Base-by-base conservation (phyloP, 2,797 vertebrate species). In the Spinus pinus region DNA sequence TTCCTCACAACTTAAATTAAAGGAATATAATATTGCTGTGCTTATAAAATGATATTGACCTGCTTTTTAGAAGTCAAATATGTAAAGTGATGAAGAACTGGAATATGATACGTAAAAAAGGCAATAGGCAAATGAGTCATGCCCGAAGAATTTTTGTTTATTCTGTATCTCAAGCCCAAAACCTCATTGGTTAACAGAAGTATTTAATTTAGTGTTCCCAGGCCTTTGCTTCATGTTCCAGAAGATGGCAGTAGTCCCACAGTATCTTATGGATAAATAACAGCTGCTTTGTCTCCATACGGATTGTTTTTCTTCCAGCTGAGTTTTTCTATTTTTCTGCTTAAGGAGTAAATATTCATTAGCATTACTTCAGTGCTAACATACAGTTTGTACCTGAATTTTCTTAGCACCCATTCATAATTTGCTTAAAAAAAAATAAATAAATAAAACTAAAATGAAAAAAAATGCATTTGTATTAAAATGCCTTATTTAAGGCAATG, bases 181-280 rank as follows among this genome's bases (percentile, higher is more conserved):
- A 65, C 7, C 5, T 60, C 0, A 0, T 17, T 22, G 28, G 3
- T 22, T 53, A 15, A 8, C 2, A 5, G 3, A 56, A 65, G 3
- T 25, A 35, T 78, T 65, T 31, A 0, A 1, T 22, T 53, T n/a
- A n/a, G 24, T 7, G 7, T 12, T 44, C 25, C 2, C 3, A 0
- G 51, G 37, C 19, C 18, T 57, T 70, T 22, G 21, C 27, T 47
- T 46, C 47, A 16, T 2, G 1, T 16, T 53, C 97, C 98, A 97
- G 95, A 94, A 97, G 98, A 79, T 97, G 98, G 98, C 97, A 94
- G 94, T 23, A 95, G 47, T 22, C 49, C 41, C 96, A 94, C 31
- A 88, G 22, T 14, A 27, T 95, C 96, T 51, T 11, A 23, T n/a
- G 31, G 33, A 5, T n/a, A 9, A 3, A 6, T 1, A 31, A 6